phyloP scores from a whole-genome alignment of 1,140 invertebrate genomes.

The Ceratosolen fusciceps region DNA sequence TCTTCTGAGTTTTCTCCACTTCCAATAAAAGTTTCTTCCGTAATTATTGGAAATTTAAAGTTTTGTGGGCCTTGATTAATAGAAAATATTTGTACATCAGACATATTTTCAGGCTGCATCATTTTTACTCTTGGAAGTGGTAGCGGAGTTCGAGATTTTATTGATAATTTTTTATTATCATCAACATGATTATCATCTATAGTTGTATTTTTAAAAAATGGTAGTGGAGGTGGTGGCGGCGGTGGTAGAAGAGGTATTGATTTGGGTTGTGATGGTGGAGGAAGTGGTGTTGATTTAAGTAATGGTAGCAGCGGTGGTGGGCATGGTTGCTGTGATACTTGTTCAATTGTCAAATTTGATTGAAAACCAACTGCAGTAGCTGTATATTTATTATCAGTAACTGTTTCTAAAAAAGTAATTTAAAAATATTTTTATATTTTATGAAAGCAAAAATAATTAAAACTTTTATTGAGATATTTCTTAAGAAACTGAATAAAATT shows the following conservation, averaged over 20 bases:
- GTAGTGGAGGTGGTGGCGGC: conserved; percentile 15
- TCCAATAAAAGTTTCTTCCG: conserved; percentile 65
- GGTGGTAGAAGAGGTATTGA: background rate
- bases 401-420: no score
- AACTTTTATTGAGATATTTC: background rate
- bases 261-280: no score
- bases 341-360: no score
- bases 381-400: no score
- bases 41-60: conserved; percentile 50
- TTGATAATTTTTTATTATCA: conserved; percentile 24
- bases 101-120: conserved; percentile 47
- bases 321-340: background rate
- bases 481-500: background rate
- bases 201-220: background rate
- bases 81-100: conserved; percentile 51
- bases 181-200: background rate
- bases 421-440: background rate
- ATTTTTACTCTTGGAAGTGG: conserved; percentile 46
- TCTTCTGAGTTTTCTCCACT: conserved; percentile 68
- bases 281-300: background rate
- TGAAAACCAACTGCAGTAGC: no score
- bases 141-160: conserved; percentile 12
- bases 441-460: conserved; percentile 8
- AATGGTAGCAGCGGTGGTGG: background rate
- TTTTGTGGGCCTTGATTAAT: conserved; percentile 49